phyloP scores from a whole-genome alignment of 2,888 invertebrate species.

The Rapana venosa region DNA sequence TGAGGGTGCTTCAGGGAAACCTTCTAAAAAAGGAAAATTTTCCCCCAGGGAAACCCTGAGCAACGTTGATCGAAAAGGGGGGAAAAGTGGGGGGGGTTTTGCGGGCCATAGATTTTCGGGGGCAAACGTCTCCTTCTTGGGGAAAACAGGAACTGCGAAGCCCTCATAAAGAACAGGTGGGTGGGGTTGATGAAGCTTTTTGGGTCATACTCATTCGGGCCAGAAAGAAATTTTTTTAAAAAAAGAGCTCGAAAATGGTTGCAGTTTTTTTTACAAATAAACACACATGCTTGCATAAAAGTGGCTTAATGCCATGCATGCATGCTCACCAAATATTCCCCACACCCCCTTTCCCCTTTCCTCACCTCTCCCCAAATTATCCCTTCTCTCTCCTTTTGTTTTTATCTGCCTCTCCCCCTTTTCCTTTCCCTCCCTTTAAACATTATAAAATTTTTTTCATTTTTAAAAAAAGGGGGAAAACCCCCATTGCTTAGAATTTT shows the following conservation, averaged over 20 bases:
- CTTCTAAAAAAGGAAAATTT: conserved; percentile 86
- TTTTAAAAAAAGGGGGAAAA: no score
- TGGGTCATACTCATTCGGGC: no score
- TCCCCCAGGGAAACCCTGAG: conserved; percentile 84
- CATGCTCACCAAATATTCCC: neutral
- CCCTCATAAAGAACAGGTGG: conserved; percentile 87
- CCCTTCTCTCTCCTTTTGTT: no score
- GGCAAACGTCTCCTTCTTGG: conserved; percentile 87
- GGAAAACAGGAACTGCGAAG: conserved; percentile 90
- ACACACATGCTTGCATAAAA: neutral
- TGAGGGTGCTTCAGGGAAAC: conserved; percentile 81
- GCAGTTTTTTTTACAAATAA: neutral
- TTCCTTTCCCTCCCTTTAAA: no score
- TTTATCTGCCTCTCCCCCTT: no score
- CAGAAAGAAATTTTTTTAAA: no score
- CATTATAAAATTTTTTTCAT: no score
- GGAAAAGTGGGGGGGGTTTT: conserved; percentile 85
- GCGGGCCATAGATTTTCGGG: conserved; percentile 89
- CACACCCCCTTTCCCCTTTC: no score
- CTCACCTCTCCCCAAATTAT: no score
- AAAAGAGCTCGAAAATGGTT: no score
- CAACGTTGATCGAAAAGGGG: conserved; percentile 85
- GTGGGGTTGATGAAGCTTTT: no score
- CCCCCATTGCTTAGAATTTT: no score
- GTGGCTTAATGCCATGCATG: neutral